Evolutionary conservation across 2,113 vertebrate genomes (phyloP).

Genomic region (Toxotes chatareus): DNA sequence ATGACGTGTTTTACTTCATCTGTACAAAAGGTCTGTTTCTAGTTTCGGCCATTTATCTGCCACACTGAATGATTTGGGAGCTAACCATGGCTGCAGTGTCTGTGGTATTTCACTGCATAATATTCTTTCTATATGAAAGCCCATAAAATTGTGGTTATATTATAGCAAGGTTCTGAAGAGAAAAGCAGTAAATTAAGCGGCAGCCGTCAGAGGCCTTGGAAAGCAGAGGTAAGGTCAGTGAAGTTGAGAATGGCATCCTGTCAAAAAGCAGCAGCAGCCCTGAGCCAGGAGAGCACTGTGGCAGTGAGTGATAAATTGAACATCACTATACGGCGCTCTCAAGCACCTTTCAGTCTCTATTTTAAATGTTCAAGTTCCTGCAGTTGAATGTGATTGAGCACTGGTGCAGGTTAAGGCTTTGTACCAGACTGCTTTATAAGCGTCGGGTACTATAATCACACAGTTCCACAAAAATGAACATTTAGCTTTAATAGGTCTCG

Average conservation of each 20-base stretch:
- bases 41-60: neutral
- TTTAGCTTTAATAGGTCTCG: too few relatives aligned
- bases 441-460: too few relatives aligned
- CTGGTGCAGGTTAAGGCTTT: too few relatives aligned
- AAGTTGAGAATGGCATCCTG: slow-evolving; percentile 55
- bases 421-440: too few relatives aligned
- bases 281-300: slow-evolving; percentile 46
- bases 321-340: slow-evolving; percentile 7
- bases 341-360: slow-evolving; percentile 21
- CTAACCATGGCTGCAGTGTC: slow-evolving; percentile 22
- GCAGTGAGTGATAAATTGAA: slow-evolving; percentile 63
- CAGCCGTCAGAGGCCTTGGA: slow-evolving; percentile 63
- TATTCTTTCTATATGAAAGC: slow-evolving; percentile 26
- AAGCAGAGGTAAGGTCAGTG: slow-evolving; percentile 51
- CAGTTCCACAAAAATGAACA: too few relatives aligned
- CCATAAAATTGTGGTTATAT: slow-evolving; percentile 32
- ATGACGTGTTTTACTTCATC: neutral
- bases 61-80: neutral
- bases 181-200: slow-evolving; percentile 62
- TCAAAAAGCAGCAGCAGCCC: slow-evolving; percentile 53
- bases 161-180: slow-evolving; percentile 43
- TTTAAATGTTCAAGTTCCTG: slow-evolving; percentile 22
- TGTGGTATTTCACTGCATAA: slow-evolving; percentile 12
- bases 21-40: neutral
- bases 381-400: slow-evolving; percentile 10